Evolutionary conservation across 2,113 vertebrate species (phyloP).

Genomic region (Microtus richardsoni): DNA sequence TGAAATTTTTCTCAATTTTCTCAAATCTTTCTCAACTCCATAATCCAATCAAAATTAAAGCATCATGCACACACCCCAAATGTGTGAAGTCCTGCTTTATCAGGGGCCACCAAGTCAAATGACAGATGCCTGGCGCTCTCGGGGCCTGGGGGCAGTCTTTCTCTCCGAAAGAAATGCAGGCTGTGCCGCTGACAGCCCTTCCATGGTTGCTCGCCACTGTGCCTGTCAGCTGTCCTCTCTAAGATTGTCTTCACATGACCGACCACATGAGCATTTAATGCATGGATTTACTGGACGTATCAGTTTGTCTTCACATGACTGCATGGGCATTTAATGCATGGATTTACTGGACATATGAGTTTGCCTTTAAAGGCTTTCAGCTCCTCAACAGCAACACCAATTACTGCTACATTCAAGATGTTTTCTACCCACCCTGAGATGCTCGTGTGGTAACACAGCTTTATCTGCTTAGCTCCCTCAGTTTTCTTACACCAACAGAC

Average conservation of each 20-base stretch:
- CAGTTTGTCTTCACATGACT: background rate
- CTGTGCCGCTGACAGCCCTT: background rate
- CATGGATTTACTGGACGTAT: background rate
- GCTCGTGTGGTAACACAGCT: background rate
- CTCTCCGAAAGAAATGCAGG: background rate
- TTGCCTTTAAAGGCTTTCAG: background rate
- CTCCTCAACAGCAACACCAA: background rate
- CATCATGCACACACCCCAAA: background rate
- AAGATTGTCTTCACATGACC: background rate
- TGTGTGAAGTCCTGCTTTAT: background rate
- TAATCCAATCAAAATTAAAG: slow-evolving; percentile 42
- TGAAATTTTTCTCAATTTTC: background rate
- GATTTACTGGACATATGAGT: background rate
- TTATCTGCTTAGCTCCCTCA: background rate
- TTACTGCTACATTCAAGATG: background rate
- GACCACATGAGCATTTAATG: no score
- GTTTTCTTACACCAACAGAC: background rate
- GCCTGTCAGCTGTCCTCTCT: background rate
- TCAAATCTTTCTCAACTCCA: background rate
- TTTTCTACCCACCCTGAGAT: background rate
- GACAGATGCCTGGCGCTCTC: background rate
- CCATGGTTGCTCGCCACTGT: background rate
- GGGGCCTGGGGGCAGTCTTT: background rate
- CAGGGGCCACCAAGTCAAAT: background rate
- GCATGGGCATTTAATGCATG: no score